phyloP scores from a whole-genome alignment of 2,113 vertebrate genomes.

The Dissostichus mawsoni region DNA sequence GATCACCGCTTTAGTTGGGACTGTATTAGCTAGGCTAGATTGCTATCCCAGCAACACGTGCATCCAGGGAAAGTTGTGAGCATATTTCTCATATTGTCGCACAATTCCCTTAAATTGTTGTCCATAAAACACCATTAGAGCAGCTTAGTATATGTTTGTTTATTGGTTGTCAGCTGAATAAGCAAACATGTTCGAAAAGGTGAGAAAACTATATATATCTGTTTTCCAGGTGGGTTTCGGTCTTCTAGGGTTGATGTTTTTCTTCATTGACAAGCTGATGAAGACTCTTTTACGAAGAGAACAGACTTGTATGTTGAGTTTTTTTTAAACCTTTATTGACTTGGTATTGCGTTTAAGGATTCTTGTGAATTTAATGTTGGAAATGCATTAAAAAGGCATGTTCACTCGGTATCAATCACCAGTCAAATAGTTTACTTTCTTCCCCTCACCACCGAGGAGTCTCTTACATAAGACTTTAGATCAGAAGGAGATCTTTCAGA shows the following conservation, averaged over 20 bases:
- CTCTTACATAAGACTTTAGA: conserved; percentile 13
- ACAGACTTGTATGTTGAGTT: not conserved
- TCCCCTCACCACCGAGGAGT: not conserved
- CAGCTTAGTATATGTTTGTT: not conserved
- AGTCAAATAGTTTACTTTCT: not conserved
- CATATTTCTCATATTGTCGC: not conserved
- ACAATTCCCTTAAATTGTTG: not conserved
- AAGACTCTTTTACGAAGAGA: not conserved
- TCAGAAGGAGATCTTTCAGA: conserved; percentile 2
- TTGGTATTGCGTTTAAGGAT: not conserved
- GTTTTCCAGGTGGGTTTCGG: not conserved
- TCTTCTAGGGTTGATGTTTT: not conserved
- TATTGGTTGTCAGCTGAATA: not conserved
- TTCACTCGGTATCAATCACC: not conserved
- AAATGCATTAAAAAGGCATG: not conserved
- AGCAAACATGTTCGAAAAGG: not conserved
- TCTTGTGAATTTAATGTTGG: not conserved
- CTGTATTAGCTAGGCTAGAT: not conserved
- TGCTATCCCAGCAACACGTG: too few species aligned
- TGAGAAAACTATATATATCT: not conserved
- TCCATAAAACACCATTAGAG: not conserved
- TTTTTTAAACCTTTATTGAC: not conserved
- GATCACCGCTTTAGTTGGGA: not conserved
- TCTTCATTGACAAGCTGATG: not conserved
- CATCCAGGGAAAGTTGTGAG: not conserved